Base-by-base conservation (phyloP, 1,140 invertebrate species). In the Ladona fulva region DNA sequence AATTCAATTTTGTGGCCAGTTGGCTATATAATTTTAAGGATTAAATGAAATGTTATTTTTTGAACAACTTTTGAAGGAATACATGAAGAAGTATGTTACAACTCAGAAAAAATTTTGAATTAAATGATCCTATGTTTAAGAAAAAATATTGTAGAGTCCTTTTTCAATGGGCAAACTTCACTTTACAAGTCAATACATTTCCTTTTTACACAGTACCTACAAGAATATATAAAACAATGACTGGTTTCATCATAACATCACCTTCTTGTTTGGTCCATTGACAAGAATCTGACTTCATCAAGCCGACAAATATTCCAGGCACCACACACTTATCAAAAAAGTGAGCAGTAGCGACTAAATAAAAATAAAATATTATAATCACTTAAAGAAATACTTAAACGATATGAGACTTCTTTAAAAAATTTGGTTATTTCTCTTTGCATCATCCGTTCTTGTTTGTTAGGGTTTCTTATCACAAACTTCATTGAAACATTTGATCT, bases 211-310 rank as follows among this genome's bases (percentile, higher is more conserved):
- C 14, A 66, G 16, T 66, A 66, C 16, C 52, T 66, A 66, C 52
- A 66, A 66, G 14, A 66, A 66, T 66, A 66, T 66, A 66, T 66
- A 66, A 66, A 66, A 66, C 14, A 66, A 66, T 66, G 52, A 66
- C 52, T 66, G 52, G n/a, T 66, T 66, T 22, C n/a, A 66, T 22
- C 14, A 66, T 66, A 16, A 66, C 52, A 66, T 22, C 52, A 66
- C 14, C 52, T 66, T 66, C 52, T 66, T 66, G n/a, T 66, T 66
- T 66, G 52, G 52, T 66, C 52, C 52, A 66, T 19, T 66, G 52
- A 66, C 52, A 66, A 66, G 52, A 66, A 66, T 66, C 52, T 22
- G 3, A 66, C 52, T 66, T 66, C 5, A 66, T 6, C 52, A 66
- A 66, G 52, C n/a, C 14, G 52, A 66, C 52, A 66, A 16, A 66